Conservation (phyloP, 2,113 vertebrate species). For the Melierax canorus region DNA sequence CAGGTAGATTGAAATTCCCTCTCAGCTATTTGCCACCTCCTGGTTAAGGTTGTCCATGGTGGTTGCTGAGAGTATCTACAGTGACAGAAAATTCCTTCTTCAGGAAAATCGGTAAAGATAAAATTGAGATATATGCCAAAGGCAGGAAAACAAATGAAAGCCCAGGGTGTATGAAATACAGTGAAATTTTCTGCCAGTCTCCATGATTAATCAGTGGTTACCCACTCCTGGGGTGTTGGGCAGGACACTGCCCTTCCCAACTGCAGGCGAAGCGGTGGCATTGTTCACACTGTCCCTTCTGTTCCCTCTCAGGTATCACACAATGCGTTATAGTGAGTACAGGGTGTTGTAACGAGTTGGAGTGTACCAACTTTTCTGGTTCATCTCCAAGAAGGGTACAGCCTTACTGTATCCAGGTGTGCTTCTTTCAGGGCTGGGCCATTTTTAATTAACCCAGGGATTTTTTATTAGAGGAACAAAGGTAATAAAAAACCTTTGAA, state of each 20-base stretch:
- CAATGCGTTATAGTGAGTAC: fast-evolving
- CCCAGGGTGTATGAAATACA: background rate
- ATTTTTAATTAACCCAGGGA: background rate
- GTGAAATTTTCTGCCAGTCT: background rate
- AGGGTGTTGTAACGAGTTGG: fast-evolving
- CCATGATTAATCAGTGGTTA: background rate
- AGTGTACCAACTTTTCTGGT: fast-evolving
- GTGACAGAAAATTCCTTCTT: background rate
- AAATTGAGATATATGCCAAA: background rate
- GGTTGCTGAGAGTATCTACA: background rate
- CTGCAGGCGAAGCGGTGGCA: fast-evolving
- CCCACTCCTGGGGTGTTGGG: background rate
- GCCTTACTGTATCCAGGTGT: background rate
- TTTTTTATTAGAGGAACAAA: background rate
- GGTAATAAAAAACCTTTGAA: background rate
- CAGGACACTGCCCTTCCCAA: background rate
- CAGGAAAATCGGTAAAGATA: background rate
- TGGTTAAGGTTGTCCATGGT: background rate
- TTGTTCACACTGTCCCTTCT: background rate
- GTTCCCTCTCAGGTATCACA: background rate
- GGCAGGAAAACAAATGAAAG: background rate
- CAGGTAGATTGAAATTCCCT: background rate
- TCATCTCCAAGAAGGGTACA: background rate
- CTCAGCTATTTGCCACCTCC: background rate
- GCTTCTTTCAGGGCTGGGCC: background rate